phyloP scores from a whole-genome alignment of 2,888 invertebrate genomes.

The Watsonalla cultraria region DNA sequence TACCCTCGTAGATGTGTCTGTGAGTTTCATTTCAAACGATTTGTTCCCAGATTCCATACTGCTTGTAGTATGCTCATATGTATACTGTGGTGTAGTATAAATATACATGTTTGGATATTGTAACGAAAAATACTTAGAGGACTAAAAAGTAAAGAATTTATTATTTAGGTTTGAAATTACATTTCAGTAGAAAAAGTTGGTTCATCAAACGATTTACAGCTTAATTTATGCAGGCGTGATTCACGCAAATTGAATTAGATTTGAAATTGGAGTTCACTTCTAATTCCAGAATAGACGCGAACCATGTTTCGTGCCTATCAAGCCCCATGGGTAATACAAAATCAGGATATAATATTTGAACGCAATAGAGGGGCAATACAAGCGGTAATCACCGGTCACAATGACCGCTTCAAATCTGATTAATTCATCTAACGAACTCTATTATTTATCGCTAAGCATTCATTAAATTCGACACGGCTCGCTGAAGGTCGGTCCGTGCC shows the following conservation, averaged over 20 bases:
- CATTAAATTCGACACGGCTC: slow-evolving; percentile 48
- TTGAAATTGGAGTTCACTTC: neutral
- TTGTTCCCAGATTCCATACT: too few species aligned
- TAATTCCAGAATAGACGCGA: neutral
- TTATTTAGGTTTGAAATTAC: too few species aligned
- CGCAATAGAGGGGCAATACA: neutral
- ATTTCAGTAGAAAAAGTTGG: too few species aligned
- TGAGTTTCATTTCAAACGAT: too few species aligned
- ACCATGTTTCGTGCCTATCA: neutral
- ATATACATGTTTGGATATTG: too few species aligned
- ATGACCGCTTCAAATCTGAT: slow-evolving; percentile 42
- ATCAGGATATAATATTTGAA: neutral
- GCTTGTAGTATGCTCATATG: too few species aligned
- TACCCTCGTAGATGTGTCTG: too few species aligned
- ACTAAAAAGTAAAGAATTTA: too few species aligned
- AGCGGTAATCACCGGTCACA: slow-evolving; percentile 36
- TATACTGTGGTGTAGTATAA: too few species aligned
- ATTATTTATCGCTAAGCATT: slow-evolving; percentile 55
- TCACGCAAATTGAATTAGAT: neutral
- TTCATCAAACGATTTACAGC: too few species aligned
- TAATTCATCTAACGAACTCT: slow-evolving; percentile 53
- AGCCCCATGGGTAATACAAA: neutral
- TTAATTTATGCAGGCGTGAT: too few species aligned
- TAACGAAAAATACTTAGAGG: too few species aligned
- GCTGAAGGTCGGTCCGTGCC: slow-evolving; percentile 10